These are phyloP conservation scores for Galaxea fascicularis DNA, from an alignment of 92 coral and sea anemone genomes.

Conservation along the genomic window DNA sequence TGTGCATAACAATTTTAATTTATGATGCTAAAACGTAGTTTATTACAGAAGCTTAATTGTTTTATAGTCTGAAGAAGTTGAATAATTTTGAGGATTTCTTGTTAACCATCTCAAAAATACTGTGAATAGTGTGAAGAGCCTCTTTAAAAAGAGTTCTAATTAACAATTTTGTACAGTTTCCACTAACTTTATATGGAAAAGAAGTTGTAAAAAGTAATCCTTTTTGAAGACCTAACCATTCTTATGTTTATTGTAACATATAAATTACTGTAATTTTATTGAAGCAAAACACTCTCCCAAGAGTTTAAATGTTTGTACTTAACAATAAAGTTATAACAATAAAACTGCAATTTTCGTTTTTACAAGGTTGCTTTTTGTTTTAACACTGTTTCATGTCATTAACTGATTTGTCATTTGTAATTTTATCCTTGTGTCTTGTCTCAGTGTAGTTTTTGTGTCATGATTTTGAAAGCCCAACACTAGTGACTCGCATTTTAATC, in stretches of 20 bases:
- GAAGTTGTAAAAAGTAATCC: too few relatives aligned
- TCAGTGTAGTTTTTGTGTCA: too few relatives aligned
- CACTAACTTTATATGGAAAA: too few relatives aligned
- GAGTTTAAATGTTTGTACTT: not conserved
- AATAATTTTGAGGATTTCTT: too few relatives aligned
- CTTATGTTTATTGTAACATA: not conserved
- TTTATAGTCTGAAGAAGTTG: not conserved
- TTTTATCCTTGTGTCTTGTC: too few relatives aligned
- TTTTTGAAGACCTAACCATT: not conserved
- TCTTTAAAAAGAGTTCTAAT: too few relatives aligned
- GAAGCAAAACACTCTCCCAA: not conserved
- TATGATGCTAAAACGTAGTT: not conserved
- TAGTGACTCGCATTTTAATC: too few relatives aligned
- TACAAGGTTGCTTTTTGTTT: not conserved
- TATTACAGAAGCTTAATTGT: not conserved
- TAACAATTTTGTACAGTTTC: too few relatives aligned
- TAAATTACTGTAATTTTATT: not conserved
- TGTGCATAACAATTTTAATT: not conserved
- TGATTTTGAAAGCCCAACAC: too few relatives aligned
- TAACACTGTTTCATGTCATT: not conserved
- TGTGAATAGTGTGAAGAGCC: too few relatives aligned
- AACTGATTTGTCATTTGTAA: not conserved
- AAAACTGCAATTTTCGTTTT: not conserved
- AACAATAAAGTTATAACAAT: constrained; percentile 1
- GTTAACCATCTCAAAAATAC: too few relatives aligned